phyloP scores from a whole-genome alignment of 2,797 vertebrate species.

The Periparus ater region DNA sequence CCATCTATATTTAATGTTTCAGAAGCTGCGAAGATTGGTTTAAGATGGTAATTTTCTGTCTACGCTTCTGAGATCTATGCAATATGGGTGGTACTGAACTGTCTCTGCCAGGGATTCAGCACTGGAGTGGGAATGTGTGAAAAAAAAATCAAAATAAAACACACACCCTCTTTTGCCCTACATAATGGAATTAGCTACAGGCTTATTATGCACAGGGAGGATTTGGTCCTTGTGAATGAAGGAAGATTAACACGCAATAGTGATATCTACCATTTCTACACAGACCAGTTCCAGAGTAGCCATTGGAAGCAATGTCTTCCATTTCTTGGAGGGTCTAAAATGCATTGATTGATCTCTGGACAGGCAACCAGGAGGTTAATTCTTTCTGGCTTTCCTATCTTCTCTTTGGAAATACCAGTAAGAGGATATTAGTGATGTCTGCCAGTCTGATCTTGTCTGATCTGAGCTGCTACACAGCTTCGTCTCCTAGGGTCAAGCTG shows the following conservation, averaged over 20 bases:
- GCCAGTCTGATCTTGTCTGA: not conserved
- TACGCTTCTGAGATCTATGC: not conserved
- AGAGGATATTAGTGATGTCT: not conserved
- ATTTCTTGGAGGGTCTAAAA: fast-evolving
- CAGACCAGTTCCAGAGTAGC: not conserved
- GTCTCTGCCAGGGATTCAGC: conserved; percentile 1
- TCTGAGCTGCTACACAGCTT: not conserved
- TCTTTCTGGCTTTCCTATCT: not conserved
- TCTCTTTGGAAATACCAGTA: not conserved
- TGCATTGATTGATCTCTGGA: not conserved
- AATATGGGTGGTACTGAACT: conserved; percentile 2
- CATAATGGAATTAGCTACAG: not conserved
- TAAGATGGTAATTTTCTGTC: conserved; percentile 69
- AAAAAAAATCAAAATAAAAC: not conserved
- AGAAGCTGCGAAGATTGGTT: conserved; percentile 46
- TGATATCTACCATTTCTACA: not conserved
- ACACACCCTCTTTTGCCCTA: not conserved
- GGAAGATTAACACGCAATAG: not conserved
- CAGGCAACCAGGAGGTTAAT: not conserved
- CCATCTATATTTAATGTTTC: conserved; percentile 68
- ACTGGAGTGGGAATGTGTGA: not conserved
- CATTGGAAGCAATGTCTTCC: not conserved
- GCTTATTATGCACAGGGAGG: not conserved
- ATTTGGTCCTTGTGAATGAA: conserved; percentile 16
- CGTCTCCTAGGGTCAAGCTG: not conserved